Evolutionary conservation across 1,140 invertebrate genomes (phyloP).

Genomic region (Heliconius eleuchia): DNA sequence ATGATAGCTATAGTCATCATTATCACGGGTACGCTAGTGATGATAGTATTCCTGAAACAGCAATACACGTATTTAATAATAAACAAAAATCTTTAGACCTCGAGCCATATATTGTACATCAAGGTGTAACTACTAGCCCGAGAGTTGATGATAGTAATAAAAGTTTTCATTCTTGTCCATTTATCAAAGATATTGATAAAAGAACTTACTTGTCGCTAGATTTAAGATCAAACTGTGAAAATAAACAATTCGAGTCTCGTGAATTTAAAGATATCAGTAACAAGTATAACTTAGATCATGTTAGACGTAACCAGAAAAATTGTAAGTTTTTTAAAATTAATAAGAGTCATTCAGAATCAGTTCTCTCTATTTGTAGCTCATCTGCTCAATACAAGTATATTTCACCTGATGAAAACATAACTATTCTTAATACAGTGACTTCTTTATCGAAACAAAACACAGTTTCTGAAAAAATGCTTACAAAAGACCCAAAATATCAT

Average conservation of each 20-base stretch:
- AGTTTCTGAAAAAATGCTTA: not conserved
- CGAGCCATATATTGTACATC: conserved; percentile 25
- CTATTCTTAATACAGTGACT: conserved; percentile 24
- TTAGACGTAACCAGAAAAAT: conserved; percentile 1
- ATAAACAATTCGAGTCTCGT: conserved; percentile 12
- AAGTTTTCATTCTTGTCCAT: conserved; percentile 22
- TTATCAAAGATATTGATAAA: conserved; percentile 36
- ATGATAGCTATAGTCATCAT: conserved; percentile 43
- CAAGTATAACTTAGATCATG: not conserved
- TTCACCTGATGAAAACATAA: conserved; percentile 12
- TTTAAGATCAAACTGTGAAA: conserved; percentile 56
- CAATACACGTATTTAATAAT: conserved; percentile 61
- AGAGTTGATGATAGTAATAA: conserved; percentile 14
- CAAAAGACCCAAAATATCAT: not conserved
- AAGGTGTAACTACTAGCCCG: conserved; percentile 15
- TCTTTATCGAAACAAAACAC: not conserved
- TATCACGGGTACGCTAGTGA: conserved; percentile 76
- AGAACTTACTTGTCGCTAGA: conserved; percentile 61
- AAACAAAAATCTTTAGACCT: conserved; percentile 48
- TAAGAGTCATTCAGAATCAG: conserved; percentile 21
- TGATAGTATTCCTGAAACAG: conserved; percentile 71
- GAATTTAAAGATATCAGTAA: conserved; percentile 5
- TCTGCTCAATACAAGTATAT: conserved; percentile 11
- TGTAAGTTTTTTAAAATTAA: conserved; percentile 7
- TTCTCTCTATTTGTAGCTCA: conserved; percentile 16